Base-by-base conservation (phyloP, 23 tunicate genomes). In the Trididemnum miniatum region DNA sequence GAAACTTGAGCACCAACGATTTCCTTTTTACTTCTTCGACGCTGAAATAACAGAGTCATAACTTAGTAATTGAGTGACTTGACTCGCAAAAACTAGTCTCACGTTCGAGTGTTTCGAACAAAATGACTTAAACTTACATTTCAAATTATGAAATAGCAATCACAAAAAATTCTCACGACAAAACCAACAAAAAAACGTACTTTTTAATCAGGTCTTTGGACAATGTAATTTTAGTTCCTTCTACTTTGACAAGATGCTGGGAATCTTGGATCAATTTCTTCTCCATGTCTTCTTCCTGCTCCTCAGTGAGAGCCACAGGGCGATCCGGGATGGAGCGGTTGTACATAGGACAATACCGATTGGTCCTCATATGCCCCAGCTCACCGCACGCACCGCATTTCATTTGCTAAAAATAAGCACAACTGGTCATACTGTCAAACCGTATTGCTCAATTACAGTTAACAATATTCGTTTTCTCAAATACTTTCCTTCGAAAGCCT, bases 311-410 rank as follows among this genome's bases (percentile, higher is more conserved):
- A 31, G 89, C 94, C 0, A 88, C 98, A 0, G 90, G 89, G 0
- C 86, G 89, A 40, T 88, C 98, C 22, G 89, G 89, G 35, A 49
- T 51, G 52, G 84, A 50, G 20, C 82, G 77, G 40, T 84, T 88
- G 84, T 91, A 91, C 98, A 88, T 81, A 0, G 98, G 98, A 40
- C 98, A 93, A 63, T 67, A 93, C 44, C 98, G 80, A 74, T 93
- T 93, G 4, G 98, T 93, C 34, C 98, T 51, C 98, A 93, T 93
- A 74, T 93, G 98, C 0, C 98, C 98, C 34, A 84, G 77, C 72
- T 88, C 90, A 1, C 98, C 98, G 62, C 98, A 93, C 0, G 98
- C 98, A 0, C 98, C 98, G 76, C 98, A 93, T 60, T 88, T 93
- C 98, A 93, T 88, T 80, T 93, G 98, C 86, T 84, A 62, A n/a